Evolutionary conservation across 2,797 vertebrate species (phyloP).

Genomic region (Acipenser ruthenus): DNA sequence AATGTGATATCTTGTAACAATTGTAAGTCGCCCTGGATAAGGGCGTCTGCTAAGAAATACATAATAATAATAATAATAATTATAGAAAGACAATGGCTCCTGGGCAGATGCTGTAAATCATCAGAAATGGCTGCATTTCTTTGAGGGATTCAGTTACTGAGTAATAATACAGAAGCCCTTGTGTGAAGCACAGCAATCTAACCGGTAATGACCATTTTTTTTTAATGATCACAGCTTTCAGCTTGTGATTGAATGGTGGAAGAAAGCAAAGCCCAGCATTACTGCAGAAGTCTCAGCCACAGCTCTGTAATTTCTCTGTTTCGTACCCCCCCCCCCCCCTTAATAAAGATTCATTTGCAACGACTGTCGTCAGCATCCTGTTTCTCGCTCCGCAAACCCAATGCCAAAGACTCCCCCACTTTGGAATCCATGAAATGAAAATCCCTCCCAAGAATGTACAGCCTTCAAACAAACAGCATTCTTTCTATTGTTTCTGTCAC

Average conservation of each 20-base stretch:
- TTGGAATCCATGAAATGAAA: background rate
- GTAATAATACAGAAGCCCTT: slow-evolving; percentile 26
- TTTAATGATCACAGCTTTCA: slow-evolving; percentile 14
- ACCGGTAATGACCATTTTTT: slow-evolving; percentile 30
- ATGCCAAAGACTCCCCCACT: background rate
- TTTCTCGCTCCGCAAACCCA: background rate
- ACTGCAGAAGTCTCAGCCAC: background rate
- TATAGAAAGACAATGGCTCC: no score
- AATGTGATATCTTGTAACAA: no score
- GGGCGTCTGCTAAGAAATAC: no score
- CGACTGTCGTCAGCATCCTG: no score
- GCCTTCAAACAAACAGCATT: background rate
- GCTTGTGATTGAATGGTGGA: slow-evolving; percentile 1
- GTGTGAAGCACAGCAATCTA: slow-evolving; percentile 27
- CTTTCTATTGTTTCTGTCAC: background rate
- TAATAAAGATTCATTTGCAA: slow-evolving; percentile 12
- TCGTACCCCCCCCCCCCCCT: background rate
- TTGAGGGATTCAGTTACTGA: slow-evolving; percentile 31
- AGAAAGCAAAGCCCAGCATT: slow-evolving; percentile 14
- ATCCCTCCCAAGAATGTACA: background rate
- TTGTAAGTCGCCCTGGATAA: no score
- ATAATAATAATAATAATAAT: no score
- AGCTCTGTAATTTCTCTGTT: slow-evolving; percentile 9
- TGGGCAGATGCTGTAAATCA: no score
- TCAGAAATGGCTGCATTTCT: slow-evolving; percentile 34